Base-by-base conservation (phyloP, 2,113 vertebrate genomes). In the Mus spicilegus region DNA sequence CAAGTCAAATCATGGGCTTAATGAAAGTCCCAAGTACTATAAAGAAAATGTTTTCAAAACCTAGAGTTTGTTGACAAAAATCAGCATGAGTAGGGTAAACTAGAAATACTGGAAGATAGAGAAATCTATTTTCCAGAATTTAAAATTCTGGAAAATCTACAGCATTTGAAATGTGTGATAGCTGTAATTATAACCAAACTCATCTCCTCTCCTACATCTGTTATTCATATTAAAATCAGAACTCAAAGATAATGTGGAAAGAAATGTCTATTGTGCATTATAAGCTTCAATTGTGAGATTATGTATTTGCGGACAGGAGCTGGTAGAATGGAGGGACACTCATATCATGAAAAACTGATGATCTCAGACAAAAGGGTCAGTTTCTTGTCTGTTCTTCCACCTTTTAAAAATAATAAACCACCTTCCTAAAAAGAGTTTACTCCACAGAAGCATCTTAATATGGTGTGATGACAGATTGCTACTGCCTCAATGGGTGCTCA, bases 201-300 rank as follows among this genome's bases (percentile, higher is more conserved):
- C 80, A 93, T 78, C 90, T 95, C 58, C 46, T 96, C 78, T 92
- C 30, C 61, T 33, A 39, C 58, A 87, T 94, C 70, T 90, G 61
- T 56, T 56, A 56, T 92, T 97, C 72, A 77, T 94, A 86, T 96
- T 90, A 92, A 92, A 97, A 96, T 87, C 87, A 85, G 91, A 96
- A 85, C 17, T 85, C 75, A 78, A 72, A 91, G 76, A 75, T 87
- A 95, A 94, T 46, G 42, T 46, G 80, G 70, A 82, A 93, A 95
- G 46, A 54, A 58, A 96, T 63, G 90, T 89, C 33, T 19, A 76
- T 54, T 91, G 46, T 75, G 36, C 42, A 46, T 36, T 67, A 61
- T 54, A n/a, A n/a, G 80, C 36, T 75, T 95, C 33, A 90, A 12
- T 87, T 88, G 92, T 78, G 61, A 93, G 72, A 95, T 91, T 73